Conservation (phyloP, 2,888 invertebrate genomes). For the Lasius fuliginosus region DNA sequence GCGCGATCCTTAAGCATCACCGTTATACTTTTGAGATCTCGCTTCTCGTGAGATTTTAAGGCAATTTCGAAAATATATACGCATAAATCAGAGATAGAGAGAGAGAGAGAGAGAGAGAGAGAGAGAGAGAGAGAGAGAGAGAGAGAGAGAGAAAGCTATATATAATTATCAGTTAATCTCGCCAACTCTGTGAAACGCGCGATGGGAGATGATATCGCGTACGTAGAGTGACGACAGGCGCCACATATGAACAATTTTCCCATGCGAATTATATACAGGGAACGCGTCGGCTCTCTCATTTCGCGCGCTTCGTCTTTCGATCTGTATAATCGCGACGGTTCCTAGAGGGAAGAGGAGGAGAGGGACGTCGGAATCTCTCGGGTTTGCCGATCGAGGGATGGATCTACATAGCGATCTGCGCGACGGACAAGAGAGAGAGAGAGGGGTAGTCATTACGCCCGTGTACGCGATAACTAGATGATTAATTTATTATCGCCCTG, state of each 20-base stretch:
- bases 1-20: neutral
- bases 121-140: neutral
- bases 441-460: constrained; percentile 39
- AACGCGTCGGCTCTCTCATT: constrained; percentile 15
- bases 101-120: neutral
- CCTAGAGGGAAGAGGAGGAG: neutral
- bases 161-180: constrained; percentile 44
- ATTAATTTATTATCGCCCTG: constrained; percentile 53
- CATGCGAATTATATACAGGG: constrained; percentile 38
- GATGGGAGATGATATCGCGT: neutral
- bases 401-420: neutral
- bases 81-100: constrained; percentile 25
- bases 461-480: constrained; percentile 48
- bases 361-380: neutral
- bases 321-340: neutral
- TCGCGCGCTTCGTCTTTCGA: constrained; percentile 18
- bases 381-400: neutral
- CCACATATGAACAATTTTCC: constrained; percentile 37
- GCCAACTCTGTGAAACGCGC: neutral
- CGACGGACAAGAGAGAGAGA: neutral
- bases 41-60: constrained; percentile 15
- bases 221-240: neutral
- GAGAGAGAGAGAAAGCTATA: neutral
- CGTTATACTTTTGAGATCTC: constrained; percentile 33
- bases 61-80: constrained; percentile 33